These are phyloP conservation scores for Rhinolophus sinicus DNA, from an alignment of 2,113 vertebrate species.

Conservation along the genomic window DNA sequence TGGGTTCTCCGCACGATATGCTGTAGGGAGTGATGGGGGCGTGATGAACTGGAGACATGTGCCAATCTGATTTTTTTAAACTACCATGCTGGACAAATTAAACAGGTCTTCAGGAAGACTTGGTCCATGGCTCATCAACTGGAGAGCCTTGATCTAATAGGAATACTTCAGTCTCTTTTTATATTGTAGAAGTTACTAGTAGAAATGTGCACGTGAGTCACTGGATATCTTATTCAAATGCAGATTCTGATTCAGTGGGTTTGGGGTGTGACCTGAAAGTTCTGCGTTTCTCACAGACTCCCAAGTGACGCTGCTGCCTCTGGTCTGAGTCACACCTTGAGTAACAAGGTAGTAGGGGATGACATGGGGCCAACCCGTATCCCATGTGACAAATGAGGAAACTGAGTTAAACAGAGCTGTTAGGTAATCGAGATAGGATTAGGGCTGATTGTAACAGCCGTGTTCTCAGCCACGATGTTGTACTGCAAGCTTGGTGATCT, in stretches of 20 bases:
- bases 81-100: neutral
- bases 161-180: neutral
- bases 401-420: neutral
- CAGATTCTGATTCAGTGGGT: neutral
- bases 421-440: neutral
- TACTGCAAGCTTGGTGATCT: neutral
- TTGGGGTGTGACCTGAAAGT: neutral
- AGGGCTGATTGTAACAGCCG: neutral
- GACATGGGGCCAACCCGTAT: neutral
- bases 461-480: neutral
- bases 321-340: neutral
- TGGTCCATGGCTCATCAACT: neutral
- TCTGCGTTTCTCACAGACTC: neutral
- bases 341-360: neutral
- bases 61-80: neutral
- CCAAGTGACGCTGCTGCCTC: neutral
- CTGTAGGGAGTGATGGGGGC: neutral
- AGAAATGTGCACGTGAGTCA: neutral
- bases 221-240: slow-evolving; percentile 33
- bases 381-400: neutral
- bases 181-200: neutral
- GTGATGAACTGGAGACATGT: neutral
- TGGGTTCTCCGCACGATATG: neutral
- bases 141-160: neutral
- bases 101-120: neutral